Conservation (phyloP, 2,113 vertebrate species). For the Brachypodius melanocephalos region DNA sequence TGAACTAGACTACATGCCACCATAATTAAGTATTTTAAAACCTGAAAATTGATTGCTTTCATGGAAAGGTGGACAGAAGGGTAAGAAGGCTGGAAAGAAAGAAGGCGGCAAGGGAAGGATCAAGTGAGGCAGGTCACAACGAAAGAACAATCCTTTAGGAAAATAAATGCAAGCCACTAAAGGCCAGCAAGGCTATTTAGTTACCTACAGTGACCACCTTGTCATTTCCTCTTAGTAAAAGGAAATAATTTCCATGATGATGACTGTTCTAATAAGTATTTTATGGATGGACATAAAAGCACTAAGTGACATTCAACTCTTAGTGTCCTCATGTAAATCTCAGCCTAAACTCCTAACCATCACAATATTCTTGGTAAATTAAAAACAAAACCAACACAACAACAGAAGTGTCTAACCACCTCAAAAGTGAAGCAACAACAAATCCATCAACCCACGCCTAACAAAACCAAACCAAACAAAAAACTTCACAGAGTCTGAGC, state of each 20-base stretch:
- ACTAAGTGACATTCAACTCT: neutral
- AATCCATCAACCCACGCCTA: too few species aligned
- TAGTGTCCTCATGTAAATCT: neutral
- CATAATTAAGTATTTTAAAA: neutral
- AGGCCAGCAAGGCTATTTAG: neutral
- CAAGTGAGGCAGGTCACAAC: accelerated
- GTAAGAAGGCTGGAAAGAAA: neutral
- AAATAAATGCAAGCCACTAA: neutral
- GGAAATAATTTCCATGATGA: neutral
- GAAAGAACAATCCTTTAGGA: neutral
- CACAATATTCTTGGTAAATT: neutral
- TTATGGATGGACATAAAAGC: neutral
- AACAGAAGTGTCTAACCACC: neutral
- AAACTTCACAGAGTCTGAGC: neutral
- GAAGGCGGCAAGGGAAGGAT: neutral
- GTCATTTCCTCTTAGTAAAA: neutral
- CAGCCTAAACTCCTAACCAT: neutral
- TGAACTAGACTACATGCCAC: neutral
- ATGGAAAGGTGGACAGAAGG: neutral
- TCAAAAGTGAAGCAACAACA: neutral
- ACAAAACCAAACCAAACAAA: accelerated
- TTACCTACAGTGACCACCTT: neutral
- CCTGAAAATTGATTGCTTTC: neutral
- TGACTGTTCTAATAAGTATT: neutral
- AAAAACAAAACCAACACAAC: neutral